Base-by-base conservation (phyloP, 2,797 vertebrate genomes). In the Crenichthys baileyi region DNA sequence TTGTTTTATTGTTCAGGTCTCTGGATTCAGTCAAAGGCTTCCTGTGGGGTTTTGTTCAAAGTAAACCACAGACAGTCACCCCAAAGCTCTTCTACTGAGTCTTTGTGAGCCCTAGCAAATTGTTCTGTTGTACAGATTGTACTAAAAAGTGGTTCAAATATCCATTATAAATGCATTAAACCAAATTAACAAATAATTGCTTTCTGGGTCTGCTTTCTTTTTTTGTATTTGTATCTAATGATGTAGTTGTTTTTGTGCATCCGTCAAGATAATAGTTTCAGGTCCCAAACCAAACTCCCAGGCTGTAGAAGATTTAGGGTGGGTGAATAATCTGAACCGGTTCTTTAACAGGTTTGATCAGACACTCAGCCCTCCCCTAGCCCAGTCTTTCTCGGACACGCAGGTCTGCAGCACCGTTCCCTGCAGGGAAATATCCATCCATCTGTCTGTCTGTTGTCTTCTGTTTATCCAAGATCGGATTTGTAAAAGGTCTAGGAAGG, bases 1-100 rank as follows among this genome's bases (percentile, higher is more conserved):
- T 48, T 24, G 39, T 46, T 81, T 75, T 7, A 39, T 48, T 77
- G 20, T 70, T 77, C 36, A 22, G 36, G 16, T 58, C 29, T 29
- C 26, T 7, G 39, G 24, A 20, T 65, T 72, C 70, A 46, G 77
- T 74, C 61, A 55, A 44, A 53, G 73, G 6, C 0, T 76, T 65
- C 68, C 58, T 41, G 36, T 20, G 39, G 8, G 71, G 31, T 55
- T 55, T 74, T 26, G 2, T 26, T 26, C 41, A 46, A 5, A 46
- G 15, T 5, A 26, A 72, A 72, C 20, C 26, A 24, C 36, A 41
- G 9, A 22, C 63, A 67, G 63, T 55, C 53, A 22, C 53, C 22
- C 53, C 53, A 55, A 51, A 51, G 50, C 53, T 55, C 7, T 1
- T 1, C 2, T n/a, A 58, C 56, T 26, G n/a, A 26, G 24, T n/a